A percentile compares a stretch with the other conserved stretches of the same genome.
These are phyloP conservation scores for Actinostola sp. DNA, from an alignment of 92 coral and sea anemone species.

Conservation along the genomic window DNA sequence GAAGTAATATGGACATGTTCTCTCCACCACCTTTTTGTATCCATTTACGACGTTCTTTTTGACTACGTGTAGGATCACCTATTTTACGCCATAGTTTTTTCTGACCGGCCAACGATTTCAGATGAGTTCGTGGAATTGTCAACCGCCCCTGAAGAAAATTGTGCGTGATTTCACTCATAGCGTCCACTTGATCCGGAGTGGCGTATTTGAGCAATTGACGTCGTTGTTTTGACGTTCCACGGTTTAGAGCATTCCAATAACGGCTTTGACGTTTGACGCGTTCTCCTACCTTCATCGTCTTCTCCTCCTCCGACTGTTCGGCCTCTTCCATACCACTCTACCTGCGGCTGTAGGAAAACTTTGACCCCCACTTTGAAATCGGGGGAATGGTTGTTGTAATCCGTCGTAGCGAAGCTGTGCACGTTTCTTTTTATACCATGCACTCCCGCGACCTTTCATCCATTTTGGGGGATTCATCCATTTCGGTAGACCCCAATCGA, in stretches of 20 bases:
- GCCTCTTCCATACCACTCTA: too few species aligned
- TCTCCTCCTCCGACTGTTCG: too few species aligned
- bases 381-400: too few species aligned
- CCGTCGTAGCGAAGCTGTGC: too few species aligned
- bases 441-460: too few species aligned
- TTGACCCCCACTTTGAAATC: too few species aligned
- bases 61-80: not conserved
- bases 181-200: conserved; percentile 13
- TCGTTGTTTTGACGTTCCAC: not conserved
- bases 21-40: not conserved
- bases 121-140: not conserved
- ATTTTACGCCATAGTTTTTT: not conserved
- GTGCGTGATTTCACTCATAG: conserved; percentile 1
- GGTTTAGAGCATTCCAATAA: not conserved
- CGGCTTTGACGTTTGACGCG: not conserved
- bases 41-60: not conserved
- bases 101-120: not conserved
- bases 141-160: not conserved
- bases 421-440: too few species aligned
- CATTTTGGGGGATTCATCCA: too few species aligned
- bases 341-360: too few species aligned
- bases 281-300: too few species aligned
- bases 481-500: too few species aligned
- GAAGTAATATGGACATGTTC: not conserved
- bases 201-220: not conserved